Evolutionary conservation across 2,797 vertebrate genomes (phyloP).

Genomic region (Craterocephalus amniculus): DNA sequence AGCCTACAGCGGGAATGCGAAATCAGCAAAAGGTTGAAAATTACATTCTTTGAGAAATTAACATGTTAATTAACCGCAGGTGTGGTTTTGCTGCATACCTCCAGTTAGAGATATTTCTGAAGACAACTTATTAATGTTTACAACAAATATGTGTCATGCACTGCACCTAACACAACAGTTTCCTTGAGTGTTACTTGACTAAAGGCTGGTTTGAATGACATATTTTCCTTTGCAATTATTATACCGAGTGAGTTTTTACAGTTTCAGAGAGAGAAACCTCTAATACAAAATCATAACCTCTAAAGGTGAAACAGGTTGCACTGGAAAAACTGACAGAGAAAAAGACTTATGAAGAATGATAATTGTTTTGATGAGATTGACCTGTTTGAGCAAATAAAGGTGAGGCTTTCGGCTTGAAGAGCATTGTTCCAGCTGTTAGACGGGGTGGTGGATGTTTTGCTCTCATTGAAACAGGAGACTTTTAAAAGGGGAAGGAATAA

Average conservation of each 20-base stretch:
- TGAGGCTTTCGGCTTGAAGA: neutral
- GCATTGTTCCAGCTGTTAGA: neutral
- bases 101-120: slow-evolving; percentile 5
- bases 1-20: neutral
- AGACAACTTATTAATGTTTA: neutral
- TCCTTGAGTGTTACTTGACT: neutral
- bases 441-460: neutral
- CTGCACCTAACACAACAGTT: neutral
- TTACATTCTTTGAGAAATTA: slow-evolving; percentile 6
- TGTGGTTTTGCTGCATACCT: slow-evolving; percentile 2
- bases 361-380: neutral
- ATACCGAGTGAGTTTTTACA: neutral
- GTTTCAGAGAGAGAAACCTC: neutral
- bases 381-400: neutral
- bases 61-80: slow-evolving; percentile 10
- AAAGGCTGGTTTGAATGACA: neutral
- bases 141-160: neutral
- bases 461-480: neutral
- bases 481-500: neutral
- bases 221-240: neutral
- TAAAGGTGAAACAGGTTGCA: no score
- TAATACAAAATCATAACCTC: neutral
- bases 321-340: neutral
- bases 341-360: neutral
- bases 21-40: slow-evolving; percentile 21